Evolutionary conservation across 37 sponge, comb jelly and placozoan species (phyloP).

Genomic region (Tethya wilhelma): DNA sequence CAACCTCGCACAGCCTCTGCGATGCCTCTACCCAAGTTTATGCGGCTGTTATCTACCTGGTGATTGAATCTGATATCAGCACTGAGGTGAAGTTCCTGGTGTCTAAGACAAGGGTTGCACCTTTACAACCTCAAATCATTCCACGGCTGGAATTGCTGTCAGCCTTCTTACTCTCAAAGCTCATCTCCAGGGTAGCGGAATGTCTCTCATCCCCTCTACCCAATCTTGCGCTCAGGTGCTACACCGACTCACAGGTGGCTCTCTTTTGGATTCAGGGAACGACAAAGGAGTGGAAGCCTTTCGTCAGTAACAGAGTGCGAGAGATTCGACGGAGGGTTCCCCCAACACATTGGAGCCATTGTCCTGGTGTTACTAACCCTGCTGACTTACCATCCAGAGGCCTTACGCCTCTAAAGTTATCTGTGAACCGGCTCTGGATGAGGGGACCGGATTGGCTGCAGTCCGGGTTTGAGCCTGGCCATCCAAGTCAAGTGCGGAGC

Average conservation of each 20-base stretch:
- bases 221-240: conserved; percentile 10
- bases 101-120: conserved; percentile 49
- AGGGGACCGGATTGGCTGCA: conserved; percentile 31
- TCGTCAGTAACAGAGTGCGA: conserved; percentile 23
- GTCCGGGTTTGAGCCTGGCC: conserved; percentile 15
- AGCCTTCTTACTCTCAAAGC: conserved; percentile 30
- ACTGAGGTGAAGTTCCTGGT: conserved; percentile 19
- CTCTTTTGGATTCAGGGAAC: conserved; percentile 29
- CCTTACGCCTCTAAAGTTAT: conserved; percentile 17
- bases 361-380: conserved; percentile 19
- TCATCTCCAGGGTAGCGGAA: conserved; percentile 7
- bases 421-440: conserved; percentile 34
- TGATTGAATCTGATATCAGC: conserved; percentile 13
- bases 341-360: conserved; percentile 21
- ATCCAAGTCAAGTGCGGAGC: conserved; percentile 5
- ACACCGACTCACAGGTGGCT: conserved; percentile 32
- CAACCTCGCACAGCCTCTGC: conserved; percentile 21
- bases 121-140: conserved; percentile 30
- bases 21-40: conserved; percentile 32
- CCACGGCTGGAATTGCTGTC: conserved; percentile 32
- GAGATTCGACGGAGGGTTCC: conserved; percentile 3
- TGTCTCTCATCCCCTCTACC: conserved; percentile 19
- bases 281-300: conserved; percentile 36
- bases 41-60: conserved; percentile 32
- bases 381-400: conserved; percentile 24